Evolutionary conservation across 2,797 vertebrate species (phyloP).

Genomic region (Poecile montanus): DNA sequence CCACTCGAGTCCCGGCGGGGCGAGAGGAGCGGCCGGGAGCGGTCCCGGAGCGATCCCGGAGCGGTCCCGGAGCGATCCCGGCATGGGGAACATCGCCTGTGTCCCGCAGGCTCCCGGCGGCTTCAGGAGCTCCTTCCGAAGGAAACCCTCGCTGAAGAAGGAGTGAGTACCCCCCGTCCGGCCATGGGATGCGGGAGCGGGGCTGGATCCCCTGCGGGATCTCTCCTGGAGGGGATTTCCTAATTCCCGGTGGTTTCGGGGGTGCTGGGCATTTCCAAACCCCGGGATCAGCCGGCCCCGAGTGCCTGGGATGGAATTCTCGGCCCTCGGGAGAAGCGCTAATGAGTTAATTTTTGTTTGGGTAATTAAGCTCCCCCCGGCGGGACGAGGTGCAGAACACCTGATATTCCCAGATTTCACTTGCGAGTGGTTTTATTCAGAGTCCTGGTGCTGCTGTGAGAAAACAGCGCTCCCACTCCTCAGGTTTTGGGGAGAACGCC

Average conservation of each 20-base stretch:
- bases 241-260: rapidly evolving
- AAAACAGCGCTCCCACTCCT: not conserved
- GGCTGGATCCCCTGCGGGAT: rapidly evolving
- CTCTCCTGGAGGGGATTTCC: not conserved
- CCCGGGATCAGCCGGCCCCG: rapidly evolving
- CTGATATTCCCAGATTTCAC: not conserved
- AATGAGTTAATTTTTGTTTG: not conserved
- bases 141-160: slow-evolving; percentile 76
- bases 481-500: not conserved
- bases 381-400: not conserved
- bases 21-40: not conserved
- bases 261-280: not conserved
- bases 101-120: slow-evolving; percentile 73
- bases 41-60: not conserved
- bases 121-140: slow-evolving; percentile 75
- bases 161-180: slow-evolving; percentile 55
- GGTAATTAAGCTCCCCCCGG: not conserved
- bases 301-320: not conserved
- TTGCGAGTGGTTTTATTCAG: rapidly evolving
- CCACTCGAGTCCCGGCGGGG: slow-evolving; percentile 60
- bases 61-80: not conserved
- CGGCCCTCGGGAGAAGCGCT: not conserved
- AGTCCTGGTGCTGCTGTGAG: not conserved
- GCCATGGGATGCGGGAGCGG: rapidly evolving
- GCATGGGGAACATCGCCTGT: slow-evolving; percentile 81